Evolutionary conservation across 2,888 invertebrate species (phyloP), one percentile per base, ranked within the genome.

Genomic region (Tribolium freemani): DNA sequence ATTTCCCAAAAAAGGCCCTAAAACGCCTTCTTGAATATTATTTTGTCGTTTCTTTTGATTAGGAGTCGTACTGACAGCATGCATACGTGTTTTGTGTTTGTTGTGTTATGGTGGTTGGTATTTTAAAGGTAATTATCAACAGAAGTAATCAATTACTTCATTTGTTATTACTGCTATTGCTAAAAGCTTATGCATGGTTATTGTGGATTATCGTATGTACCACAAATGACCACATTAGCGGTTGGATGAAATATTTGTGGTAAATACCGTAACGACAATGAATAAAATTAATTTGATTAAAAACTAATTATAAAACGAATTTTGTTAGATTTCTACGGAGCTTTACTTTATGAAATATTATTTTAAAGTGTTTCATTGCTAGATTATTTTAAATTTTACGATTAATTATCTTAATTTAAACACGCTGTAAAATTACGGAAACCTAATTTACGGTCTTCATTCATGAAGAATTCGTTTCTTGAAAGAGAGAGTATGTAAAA

Each of bases 141-240:
- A 54, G 54, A 64, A 69, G 44, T 48, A 61, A 63, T 30, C 6
- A 51, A 60, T 53, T 56, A 71, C 46, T 71, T 58, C 71, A 38
- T 38, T 3, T 38, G 60, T 74, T 77, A 76, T 77, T 81, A 82
- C 81, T 82, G 82, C 82, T 82, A 82, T 82, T 82, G 82, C 81
- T 81, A 75, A 74, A 75, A 76, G 72, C 72, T 79, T 77, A 67
- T 73, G 80, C 80, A 81, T 79, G 79, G 63, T 76, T 75, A 73
- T 71, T 79, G 77, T 77, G 74, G 73, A 71, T 58, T 66, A 44
- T 30, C 30, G 63, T 63, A 63, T 45, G 50, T 56, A 63, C 54
- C 56, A 53, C 48, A 70, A 70, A 69, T 48, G 44, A 38, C 1
- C n/a, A 3, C 8, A 6, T 38, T 2, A 38, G n/a, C 8, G 16